Evolutionary conservation across 2,797 vertebrate genomes (phyloP).

Genomic region (Lagocephalus sceleratus): DNA sequence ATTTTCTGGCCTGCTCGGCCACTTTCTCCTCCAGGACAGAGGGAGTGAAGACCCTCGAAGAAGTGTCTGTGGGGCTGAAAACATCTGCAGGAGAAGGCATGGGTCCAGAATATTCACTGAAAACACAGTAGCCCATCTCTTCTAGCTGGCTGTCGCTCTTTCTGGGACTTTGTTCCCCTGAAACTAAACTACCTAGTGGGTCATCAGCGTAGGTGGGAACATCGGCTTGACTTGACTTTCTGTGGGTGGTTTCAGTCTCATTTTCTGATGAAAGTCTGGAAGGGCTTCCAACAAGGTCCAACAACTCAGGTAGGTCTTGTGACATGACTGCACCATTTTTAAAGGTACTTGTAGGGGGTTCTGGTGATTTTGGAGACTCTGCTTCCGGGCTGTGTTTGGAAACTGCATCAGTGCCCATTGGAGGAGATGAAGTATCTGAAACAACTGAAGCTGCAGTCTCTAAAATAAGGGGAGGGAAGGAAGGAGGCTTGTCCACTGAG

Average conservation of each 20-base stretch:
- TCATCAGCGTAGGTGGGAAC: constrained; percentile 59
- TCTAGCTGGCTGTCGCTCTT: constrained; percentile 90
- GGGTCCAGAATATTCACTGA: constrained; percentile 96
- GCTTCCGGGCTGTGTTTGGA: constrained; percentile 71
- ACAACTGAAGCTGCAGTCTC: constrained; percentile 78
- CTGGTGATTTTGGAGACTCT: constrained; percentile 81
- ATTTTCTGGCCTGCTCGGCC: constrained; percentile 61
- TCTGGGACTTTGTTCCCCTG: constrained; percentile 72
- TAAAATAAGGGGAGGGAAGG: constrained; percentile 82
- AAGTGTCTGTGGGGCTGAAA: constrained; percentile 74
- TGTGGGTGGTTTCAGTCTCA: constrained; percentile 81
- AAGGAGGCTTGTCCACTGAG: constrained; percentile 82
- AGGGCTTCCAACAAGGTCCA: constrained; percentile 89
- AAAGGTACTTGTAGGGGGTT: constrained; percentile 79
- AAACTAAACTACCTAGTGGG: constrained; percentile 68
- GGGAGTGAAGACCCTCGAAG: constrained; percentile 70
- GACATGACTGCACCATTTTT: constrained; percentile 91
- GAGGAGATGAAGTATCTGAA: constrained; percentile 73
- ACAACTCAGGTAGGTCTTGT: constrained; percentile 96
- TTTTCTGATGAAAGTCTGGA: constrained; percentile 89
- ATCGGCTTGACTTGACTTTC: constrained; percentile 83
- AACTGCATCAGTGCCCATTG: constrained; percentile 48
- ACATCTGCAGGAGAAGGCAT: constrained; percentile 91
- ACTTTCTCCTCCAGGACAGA: constrained; percentile 76
- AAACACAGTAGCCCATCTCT: constrained; percentile 97